Conservation (phyloP, 1,140 invertebrate genomes). For the Lucilia sericata region DNA sequence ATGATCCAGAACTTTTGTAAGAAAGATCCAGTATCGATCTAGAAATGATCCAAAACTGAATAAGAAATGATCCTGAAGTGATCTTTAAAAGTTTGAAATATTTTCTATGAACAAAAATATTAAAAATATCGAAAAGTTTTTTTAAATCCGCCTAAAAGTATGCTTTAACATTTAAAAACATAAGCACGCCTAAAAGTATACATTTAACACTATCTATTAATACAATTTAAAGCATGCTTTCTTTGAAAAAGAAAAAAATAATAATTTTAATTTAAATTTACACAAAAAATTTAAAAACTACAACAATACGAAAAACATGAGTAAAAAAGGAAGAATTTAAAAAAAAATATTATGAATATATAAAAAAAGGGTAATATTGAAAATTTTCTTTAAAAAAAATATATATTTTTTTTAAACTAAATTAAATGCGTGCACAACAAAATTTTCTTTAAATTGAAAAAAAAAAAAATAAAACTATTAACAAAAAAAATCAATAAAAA, state of each 20-base stretch:
- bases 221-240: not conserved
- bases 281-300: conserved; percentile 29
- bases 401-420: conserved; percentile 19
- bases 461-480: not conserved
- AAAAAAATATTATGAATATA: not conserved
- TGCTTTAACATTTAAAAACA: not conserved
- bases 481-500: conserved; percentile 26
- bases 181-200: conserved; percentile 1
- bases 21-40: too few species aligned
- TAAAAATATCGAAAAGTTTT: too few species aligned
- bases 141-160: not conserved
- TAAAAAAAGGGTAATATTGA: not conserved
- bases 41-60: too few species aligned
- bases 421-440: conserved; percentile 66
- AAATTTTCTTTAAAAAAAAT: not conserved
- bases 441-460: conserved; percentile 35
- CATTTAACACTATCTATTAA: not conserved
- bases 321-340: conserved; percentile 17
- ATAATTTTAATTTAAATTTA: not conserved
- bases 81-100: too few species aligned
- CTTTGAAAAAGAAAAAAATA: not conserved
- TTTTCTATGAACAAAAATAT: too few species aligned
- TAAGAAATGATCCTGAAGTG: too few species aligned
- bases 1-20: too few species aligned
- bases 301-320: conserved; percentile 43